A percentile compares a stretch with the other conserved stretches of the same genome.
These are phyloP conservation scores for Odontothrips loti DNA, from an alignment of 2,888 invertebrate species.

Conservation along the genomic window DNA sequence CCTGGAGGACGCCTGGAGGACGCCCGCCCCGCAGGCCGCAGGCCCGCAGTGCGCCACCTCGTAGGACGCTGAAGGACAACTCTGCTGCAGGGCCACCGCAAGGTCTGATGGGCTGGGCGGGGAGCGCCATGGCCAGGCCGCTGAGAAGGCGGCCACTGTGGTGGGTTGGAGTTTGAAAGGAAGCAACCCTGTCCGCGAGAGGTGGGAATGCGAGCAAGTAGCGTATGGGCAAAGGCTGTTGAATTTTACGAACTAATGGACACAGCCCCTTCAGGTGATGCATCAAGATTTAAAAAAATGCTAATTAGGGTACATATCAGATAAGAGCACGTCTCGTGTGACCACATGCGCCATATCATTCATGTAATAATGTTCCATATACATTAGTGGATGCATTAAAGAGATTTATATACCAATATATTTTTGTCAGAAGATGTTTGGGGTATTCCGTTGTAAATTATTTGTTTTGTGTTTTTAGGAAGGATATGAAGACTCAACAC, in stretches of 20 bases:
- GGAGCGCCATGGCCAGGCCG: too few relatives aligned
- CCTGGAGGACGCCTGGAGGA: too few relatives aligned
- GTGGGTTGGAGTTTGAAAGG: too few relatives aligned
- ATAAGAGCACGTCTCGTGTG: neutral
- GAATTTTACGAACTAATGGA: neutral
- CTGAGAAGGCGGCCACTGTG: too few relatives aligned
- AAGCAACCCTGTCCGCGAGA: too few relatives aligned
- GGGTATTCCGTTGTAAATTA: conserved; percentile 1
- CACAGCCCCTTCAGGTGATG: neutral
- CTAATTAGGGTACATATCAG: conserved; percentile 14
- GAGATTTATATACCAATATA: neutral
- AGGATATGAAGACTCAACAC: neutral
- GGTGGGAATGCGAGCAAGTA: neutral
- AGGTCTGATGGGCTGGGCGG: too few relatives aligned
- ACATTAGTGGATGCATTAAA: neutral
- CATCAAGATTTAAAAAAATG: neutral
- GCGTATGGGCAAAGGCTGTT: neutral
- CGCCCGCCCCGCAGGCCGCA: too few relatives aligned
- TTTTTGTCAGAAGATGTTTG: conserved; percentile 4
- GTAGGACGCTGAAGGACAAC: too few relatives aligned
- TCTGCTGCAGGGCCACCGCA: too few relatives aligned
- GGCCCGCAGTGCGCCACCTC: too few relatives aligned
- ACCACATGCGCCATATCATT: conserved; percentile 14
- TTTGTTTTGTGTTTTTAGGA: neutral
- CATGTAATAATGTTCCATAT: conserved; percentile 10